phyloP scores from a whole-genome alignment of 2,113 vertebrate species.

The Microcebus jonahi region DNA sequence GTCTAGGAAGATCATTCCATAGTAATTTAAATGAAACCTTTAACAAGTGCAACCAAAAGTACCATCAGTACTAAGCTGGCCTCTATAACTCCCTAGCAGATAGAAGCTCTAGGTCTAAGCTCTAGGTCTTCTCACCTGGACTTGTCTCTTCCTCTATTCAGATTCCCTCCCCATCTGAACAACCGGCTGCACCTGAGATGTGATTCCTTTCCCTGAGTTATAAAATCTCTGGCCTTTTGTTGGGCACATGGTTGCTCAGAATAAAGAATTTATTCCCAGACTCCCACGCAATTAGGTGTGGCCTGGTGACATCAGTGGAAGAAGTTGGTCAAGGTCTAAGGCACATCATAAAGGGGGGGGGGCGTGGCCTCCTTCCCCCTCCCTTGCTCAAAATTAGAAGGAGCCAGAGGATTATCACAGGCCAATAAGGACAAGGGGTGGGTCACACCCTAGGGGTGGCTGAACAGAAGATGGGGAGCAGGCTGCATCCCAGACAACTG shows the following conservation, averaged over 20 bases:
- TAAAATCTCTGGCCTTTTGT: not conserved
- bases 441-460: not conserved
- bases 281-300: not conserved
- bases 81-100: not conserved
- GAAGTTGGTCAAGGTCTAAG: not conserved
- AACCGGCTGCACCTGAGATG: not conserved
- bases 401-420: not conserved
- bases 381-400: not conserved
- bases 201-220: not conserved
- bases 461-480: not conserved
- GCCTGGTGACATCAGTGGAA: not conserved
- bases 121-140: not conserved
- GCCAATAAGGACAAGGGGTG: not conserved
- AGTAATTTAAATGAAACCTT: slow-evolving; percentile 13
- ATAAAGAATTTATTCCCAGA: not conserved
- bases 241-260: not conserved
- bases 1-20: not conserved
- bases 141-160: not conserved
- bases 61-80: not conserved
- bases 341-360: not conserved
- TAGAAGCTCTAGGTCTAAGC: too few species aligned
- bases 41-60: slow-evolving; percentile 3
- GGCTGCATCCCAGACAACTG: not conserved
- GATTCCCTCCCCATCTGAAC: not conserved
- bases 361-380: not conserved